Conservation (phyloP, 2,113 vertebrate genomes). For the Hypocryptadius cinnamomeus region DNA sequence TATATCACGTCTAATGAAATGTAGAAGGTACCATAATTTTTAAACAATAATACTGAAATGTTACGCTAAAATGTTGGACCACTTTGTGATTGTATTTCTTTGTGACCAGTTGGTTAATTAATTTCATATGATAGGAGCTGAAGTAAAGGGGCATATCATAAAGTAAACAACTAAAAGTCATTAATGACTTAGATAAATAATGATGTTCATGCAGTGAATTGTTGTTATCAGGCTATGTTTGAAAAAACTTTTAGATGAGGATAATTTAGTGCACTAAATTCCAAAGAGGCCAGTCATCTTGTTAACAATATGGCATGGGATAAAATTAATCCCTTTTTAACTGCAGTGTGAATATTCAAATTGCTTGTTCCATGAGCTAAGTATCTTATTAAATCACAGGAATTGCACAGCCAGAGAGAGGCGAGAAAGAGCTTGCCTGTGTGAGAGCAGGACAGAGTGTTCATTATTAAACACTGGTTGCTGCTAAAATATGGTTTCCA, state of each 20-base stretch:
- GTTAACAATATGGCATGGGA: constrained; percentile 73
- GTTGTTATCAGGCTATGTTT: constrained; percentile 63
- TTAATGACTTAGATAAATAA: constrained; percentile 62
- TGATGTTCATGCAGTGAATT: constrained; percentile 59
- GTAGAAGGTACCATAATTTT: background rate
- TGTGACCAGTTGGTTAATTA: constrained; percentile 71
- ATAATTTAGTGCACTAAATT: constrained; percentile 79
- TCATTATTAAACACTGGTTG: constrained; percentile 46
- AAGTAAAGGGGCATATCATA: constrained; percentile 21
- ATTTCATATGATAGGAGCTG: constrained; percentile 45
- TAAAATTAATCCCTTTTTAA: constrained; percentile 76
- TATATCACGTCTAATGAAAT: background rate
- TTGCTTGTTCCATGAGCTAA: constrained; percentile 78
- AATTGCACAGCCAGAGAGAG: background rate
- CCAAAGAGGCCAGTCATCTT: constrained; percentile 80
- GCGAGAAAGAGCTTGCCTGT: background rate
- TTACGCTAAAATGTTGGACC: constrained; percentile 67
- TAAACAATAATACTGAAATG: constrained; percentile 47
- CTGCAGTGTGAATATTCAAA: constrained; percentile 82
- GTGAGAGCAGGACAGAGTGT: background rate
- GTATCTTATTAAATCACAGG: constrained; percentile 72
- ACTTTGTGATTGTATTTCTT: constrained; percentile 8
- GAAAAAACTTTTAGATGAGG: constrained; percentile 78
- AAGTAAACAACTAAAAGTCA: constrained; percentile 54
- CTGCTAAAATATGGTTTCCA: constrained; percentile 64